Conservation (phyloP, 2,113 vertebrate species). For the Lophius piscatorius region DNA sequence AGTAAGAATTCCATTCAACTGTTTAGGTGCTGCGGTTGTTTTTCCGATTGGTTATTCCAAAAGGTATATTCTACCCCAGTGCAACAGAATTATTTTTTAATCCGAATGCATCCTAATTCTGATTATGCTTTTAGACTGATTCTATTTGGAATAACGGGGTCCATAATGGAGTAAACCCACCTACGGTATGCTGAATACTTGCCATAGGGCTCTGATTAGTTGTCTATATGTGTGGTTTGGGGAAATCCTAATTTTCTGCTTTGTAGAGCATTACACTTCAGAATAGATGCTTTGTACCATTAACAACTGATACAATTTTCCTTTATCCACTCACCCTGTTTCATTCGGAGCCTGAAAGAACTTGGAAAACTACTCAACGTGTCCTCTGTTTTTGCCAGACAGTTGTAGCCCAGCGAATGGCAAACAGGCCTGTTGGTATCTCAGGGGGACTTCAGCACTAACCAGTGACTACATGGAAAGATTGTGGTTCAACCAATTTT, state of each 20-base stretch:
- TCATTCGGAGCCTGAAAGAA: conserved; percentile 24
- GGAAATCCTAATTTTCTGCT: conserved; percentile 41
- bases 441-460: background rate
- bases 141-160: too few species aligned
- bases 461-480: background rate
- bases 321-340: conserved; percentile 11
- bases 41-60: too few species aligned
- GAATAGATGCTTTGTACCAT: conserved; percentile 34
- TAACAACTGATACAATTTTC: conserved; percentile 34
- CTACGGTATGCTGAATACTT: too few species aligned
- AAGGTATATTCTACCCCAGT: too few species aligned
- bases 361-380: background rate
- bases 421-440: background rate
- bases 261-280: conserved; percentile 39
- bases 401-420: background rate
- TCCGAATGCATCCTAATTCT: too few species aligned
- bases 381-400: conserved; percentile 2
- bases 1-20: too few species aligned
- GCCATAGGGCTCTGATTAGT: conserved; percentile 44
- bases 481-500: background rate
- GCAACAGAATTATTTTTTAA: too few species aligned
- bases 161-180: too few species aligned
- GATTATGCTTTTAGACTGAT: too few species aligned
- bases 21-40: too few species aligned
- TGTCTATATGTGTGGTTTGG: conserved; percentile 46